Evolutionary conservation across 2,888 invertebrate genomes (phyloP).

Genomic region (Embidobia sp.): DNA sequence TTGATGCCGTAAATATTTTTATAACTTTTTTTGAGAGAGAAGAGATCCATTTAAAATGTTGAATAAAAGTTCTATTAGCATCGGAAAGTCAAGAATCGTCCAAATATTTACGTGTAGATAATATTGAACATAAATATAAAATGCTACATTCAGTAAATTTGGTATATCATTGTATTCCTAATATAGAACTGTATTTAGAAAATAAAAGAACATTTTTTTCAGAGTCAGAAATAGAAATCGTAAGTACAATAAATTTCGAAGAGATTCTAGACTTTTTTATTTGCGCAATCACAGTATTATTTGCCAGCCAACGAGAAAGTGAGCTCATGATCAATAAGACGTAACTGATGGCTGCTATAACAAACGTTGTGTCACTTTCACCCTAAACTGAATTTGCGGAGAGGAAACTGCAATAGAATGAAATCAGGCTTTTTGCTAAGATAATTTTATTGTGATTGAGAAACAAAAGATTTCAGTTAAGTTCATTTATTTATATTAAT

Average conservation of each 20-base stretch:
- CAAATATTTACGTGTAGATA: too few species aligned
- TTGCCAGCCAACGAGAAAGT: conserved; percentile 27
- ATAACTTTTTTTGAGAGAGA: too few species aligned
- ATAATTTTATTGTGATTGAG: background rate
- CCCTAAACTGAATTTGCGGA: conserved; percentile 17
- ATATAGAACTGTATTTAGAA: too few species aligned
- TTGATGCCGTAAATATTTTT: too few species aligned
- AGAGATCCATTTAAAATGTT: too few species aligned
- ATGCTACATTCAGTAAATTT: too few species aligned
- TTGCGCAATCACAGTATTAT: background rate
- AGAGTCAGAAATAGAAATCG: conserved; percentile 7
- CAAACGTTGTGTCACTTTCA: conserved; percentile 31
- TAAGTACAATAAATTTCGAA: background rate
- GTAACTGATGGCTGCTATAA: conserved; percentile 13
- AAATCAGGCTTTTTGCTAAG: background rate
- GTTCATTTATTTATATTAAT: too few species aligned
- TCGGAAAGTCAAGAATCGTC: too few species aligned
- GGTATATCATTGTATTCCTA: too few species aligned
- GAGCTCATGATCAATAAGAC: conserved; percentile 11
- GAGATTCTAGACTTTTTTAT: conserved; percentile 7
- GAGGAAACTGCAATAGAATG: background rate
- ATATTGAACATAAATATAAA: too few species aligned
- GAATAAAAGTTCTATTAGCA: too few species aligned
- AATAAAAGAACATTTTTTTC: background rate
- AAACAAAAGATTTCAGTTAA: background rate